These are phyloP conservation scores for Ramphastos sulfuratus DNA, from an alignment of 2,113 vertebrate species.

Conservation along the genomic window DNA sequence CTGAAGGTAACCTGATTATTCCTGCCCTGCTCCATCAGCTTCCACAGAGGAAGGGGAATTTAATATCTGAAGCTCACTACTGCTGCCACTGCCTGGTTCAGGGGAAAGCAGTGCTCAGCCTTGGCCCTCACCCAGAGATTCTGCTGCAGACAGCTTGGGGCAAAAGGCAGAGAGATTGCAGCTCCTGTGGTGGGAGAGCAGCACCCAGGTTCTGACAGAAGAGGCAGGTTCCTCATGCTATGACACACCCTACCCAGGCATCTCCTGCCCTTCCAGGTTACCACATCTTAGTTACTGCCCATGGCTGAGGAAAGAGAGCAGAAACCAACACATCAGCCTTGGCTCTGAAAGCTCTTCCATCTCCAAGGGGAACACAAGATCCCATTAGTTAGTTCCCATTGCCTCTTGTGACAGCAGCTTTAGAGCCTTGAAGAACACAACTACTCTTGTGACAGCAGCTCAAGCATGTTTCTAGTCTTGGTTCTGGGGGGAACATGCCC, in stretches of 20 bases:
- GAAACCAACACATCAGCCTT: background rate
- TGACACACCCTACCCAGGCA: background rate
- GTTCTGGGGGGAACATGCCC: background rate
- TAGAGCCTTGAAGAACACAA: background rate
- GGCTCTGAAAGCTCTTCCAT: background rate
- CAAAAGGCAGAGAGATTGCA: no score
- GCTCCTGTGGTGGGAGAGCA: background rate
- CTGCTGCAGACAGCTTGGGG: background rate
- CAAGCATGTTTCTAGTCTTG: background rate
- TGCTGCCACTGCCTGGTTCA: background rate
- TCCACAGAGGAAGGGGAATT: background rate
- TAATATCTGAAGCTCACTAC: background rate
- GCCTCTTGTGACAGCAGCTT: background rate
- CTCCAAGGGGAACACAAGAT: background rate
- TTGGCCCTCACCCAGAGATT: background rate
- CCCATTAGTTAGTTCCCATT: no score
- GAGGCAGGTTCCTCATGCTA: background rate
- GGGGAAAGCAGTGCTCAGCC: background rate
- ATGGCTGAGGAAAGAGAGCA: rapidly evolving
- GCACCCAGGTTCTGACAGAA: background rate
- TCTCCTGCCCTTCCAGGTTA: background rate
- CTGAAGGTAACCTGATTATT: background rate
- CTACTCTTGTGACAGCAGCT: background rate
- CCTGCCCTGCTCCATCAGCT: background rate
- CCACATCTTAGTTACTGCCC: background rate